Conservation (phyloP, 2,888 invertebrate species). For the Campoletis raptor region DNA sequence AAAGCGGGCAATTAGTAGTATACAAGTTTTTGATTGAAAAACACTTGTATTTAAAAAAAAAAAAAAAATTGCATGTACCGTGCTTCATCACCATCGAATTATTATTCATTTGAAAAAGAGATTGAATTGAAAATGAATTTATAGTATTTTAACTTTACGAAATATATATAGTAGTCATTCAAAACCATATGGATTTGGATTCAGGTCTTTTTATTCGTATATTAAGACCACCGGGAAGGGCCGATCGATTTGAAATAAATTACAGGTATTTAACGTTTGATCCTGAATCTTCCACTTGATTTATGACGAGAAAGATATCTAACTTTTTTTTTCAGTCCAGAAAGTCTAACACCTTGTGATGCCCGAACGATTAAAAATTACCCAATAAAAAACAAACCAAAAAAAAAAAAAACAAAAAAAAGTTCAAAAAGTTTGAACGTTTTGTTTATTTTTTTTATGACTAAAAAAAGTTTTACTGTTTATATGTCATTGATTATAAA, state of each 20-base stretch:
- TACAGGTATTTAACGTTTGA: constrained; percentile 52
- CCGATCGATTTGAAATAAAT: constrained; percentile 58
- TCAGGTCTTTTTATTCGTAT: neutral
- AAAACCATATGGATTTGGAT: neutral
- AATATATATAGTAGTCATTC: constrained; percentile 21
- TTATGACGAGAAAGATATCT: constrained; percentile 36
- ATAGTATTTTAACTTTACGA: constrained; percentile 29
- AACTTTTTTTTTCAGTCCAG: constrained; percentile 36
- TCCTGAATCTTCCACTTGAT: constrained; percentile 46
- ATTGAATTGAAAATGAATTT: neutral
- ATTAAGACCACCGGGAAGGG: constrained; percentile 37
- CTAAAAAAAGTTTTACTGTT: neutral
- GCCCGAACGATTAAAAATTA: neutral
- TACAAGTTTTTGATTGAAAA: constrained; percentile 54
- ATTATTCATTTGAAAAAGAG: neutral
- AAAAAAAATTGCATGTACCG: neutral
- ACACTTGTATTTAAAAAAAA: constrained; percentile 4
- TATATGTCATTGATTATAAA: too few relatives aligned
- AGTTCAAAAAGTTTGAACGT: too few relatives aligned
- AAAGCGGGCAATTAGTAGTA: constrained; percentile 58
- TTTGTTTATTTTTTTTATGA: neutral
- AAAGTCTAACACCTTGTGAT: neutral
- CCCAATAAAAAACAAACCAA: too few relatives aligned
- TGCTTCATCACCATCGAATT: neutral
- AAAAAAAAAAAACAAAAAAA: too few relatives aligned